Evolutionary conservation across 2,888 invertebrate species (phyloP), one percentile per base, ranked within the genome.

Genomic region (Dorcus parallelipipedus): DNA sequence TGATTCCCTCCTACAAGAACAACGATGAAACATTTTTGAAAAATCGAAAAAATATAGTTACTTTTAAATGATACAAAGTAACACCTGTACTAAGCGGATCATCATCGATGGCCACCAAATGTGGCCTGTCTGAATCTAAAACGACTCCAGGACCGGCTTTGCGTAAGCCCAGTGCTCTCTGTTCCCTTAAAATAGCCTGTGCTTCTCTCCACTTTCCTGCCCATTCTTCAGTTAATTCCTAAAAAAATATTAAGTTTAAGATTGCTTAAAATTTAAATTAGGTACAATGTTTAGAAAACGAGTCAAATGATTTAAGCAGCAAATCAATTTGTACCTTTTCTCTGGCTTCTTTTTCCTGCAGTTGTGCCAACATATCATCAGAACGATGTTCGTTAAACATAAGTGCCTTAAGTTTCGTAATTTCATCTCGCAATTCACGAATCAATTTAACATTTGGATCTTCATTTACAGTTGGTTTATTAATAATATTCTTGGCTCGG

Each of bases 181-280:
- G 93, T 73, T 95, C 95, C 73, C 93, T 88, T 39, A 93, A 79
- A 67, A 94, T 94, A 67, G 89, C 89, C 73, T 94, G 93, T 0
- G 94, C 93, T 73, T 92, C 92, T 51, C 91, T 84, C 95, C 95
- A 95, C 75, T 95, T 95, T 74, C 94, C 93, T 9, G 92, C 89
- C 95, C 95, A 95, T 73, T 93, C 91, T 78, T 94, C 93, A 0
- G 94, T 95, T 59, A 95, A 69, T 63, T 76, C 76, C 75, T 75
- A 56, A 58, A 64, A 23, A 43, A 20, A 54, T 14, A 14, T 14
- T 14, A 49, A 47, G 38, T 2, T 51, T 20, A 39, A 9, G 20
- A 38, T 9, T 10, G 51, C 38, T 49, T 33, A n/a, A 33, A 39
- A 1, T 20, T 9, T 40, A 40, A 52, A 47, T 40, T 39, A 43